These are phyloP conservation scores for Diorhabda carinulata DNA, from an alignment of 1,140 invertebrate species.

Conservation along the genomic window DNA sequence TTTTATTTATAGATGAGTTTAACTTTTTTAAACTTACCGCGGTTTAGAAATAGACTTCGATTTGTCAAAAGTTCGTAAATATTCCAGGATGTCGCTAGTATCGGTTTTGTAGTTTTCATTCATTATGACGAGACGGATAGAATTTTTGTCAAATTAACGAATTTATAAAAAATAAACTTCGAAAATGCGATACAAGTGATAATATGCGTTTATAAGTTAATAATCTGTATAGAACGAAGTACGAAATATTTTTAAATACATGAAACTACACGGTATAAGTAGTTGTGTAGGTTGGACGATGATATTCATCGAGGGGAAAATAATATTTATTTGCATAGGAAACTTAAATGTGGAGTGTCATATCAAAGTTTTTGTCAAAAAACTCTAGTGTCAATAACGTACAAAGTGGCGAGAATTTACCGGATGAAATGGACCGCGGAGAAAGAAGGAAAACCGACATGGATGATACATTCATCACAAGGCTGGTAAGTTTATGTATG, in stretches of 20 bases:
- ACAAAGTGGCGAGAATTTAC: conserved; percentile 24
- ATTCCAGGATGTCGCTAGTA: conserved; percentile 11
- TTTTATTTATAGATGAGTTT: too few relatives aligned
- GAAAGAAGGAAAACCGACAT: conserved; percentile 27
- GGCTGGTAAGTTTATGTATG: conserved; percentile 29
- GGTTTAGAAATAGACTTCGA: conserved; percentile 1
- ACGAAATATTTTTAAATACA: not conserved
- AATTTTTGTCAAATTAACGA: conserved; percentile 17
- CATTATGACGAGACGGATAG: conserved; percentile 12
- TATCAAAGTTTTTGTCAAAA: conserved; percentile 38
- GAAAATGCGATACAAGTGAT: not conserved
- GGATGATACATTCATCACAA: conserved; percentile 33
- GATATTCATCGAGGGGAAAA: conserved; percentile 33
- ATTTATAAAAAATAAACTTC: conserved; percentile 5
- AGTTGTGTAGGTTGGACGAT: conserved; percentile 38
- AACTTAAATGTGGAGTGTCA: conserved; percentile 40
- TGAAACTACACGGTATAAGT: not conserved
- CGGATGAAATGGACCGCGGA: conserved; percentile 31
- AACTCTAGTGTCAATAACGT: conserved; percentile 30
- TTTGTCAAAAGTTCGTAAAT: conserved; percentile 10
- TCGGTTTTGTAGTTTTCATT: conserved; percentile 12
- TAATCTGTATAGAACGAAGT: not conserved
- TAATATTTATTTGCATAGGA: conserved; percentile 26
- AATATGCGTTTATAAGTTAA: not conserved
- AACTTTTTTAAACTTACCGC: not conserved